Evolutionary conservation across 2,888 invertebrate species (phyloP).

Genomic region (Hydrotaea cyrtoneurina): DNA sequence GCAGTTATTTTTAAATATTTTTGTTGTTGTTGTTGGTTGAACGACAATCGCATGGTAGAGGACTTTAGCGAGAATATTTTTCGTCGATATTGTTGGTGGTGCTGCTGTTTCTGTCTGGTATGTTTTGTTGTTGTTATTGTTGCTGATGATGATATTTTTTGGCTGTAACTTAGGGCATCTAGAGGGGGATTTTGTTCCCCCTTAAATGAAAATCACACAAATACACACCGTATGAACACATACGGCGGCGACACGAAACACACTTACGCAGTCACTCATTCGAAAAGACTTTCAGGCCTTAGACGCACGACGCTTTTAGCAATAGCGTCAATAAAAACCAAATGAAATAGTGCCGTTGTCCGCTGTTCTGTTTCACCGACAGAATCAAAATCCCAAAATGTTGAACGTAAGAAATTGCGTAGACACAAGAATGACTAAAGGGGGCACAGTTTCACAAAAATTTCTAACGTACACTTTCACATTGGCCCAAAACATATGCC

Average conservation of each 20-base stretch:
- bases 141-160: constrained; percentile 8
- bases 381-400: neutral
- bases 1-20: constrained; percentile 65
- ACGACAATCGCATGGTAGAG: neutral
- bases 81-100: constrained; percentile 5
- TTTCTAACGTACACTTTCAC: neutral
- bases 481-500: neutral
- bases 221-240: constrained; percentile 45
- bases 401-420: constrained; percentile 21
- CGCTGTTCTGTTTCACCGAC: constrained; percentile 22
- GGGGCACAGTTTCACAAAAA: too few relatives aligned
- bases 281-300: constrained; percentile 42
- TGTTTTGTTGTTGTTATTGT: constrained; percentile 3
- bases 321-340: constrained; percentile 47
- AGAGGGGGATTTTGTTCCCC: constrained; percentile 50
- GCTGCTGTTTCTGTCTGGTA: constrained; percentile 46
- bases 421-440: constrained; percentile 7
- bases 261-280: constrained; percentile 64
- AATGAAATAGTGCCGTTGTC: constrained; percentile 38
- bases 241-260: constrained; percentile 66
- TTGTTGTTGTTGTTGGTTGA: neutral
- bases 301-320: constrained; percentile 68
- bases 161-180: neutral
- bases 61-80: neutral
- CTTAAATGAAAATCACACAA: constrained; percentile 30